phyloP scores from a whole-genome alignment of 2,113 vertebrate species.

The Gymnarchus niloticus region DNA sequence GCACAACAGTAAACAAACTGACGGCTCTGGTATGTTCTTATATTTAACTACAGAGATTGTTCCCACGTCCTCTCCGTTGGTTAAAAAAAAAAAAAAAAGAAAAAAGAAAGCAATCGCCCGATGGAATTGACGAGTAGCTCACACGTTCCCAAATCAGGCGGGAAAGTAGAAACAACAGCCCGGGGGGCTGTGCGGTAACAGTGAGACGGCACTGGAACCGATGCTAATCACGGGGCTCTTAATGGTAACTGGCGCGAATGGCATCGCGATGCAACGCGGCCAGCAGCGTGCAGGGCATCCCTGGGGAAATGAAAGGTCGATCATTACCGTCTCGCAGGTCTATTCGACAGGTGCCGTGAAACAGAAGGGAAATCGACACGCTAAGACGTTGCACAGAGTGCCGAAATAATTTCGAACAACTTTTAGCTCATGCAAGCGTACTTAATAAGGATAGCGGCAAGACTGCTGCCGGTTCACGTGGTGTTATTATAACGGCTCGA shows the following conservation, averaged over 20 bases:
- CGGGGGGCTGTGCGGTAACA: constrained; percentile 36
- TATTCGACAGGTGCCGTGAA: constrained; percentile 51
- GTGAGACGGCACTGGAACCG: constrained; percentile 30
- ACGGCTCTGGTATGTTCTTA: constrained; percentile 49
- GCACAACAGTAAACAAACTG: constrained; percentile 34
- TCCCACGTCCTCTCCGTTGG: constrained; percentile 43
- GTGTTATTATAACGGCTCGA: too few relatives aligned
- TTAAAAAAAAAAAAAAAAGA: constrained; percentile 50
- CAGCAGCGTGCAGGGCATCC: background rate
- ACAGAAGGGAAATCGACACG: background rate
- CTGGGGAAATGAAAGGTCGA: constrained; percentile 1
- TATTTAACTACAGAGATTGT: constrained; percentile 45
- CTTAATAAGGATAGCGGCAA: background rate
- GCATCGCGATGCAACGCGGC: background rate
- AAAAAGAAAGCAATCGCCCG: too few relatives aligned
- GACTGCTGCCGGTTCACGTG: background rate
- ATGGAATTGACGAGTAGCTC: constrained; percentile 40
- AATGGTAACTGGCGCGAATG: constrained; percentile 6
- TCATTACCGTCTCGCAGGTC: constrained; percentile 43
- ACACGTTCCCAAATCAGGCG: constrained; percentile 43
- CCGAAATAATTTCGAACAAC: background rate
- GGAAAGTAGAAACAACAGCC: constrained; percentile 47
- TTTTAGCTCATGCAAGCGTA: background rate
- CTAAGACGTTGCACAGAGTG: background rate
- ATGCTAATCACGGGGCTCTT: constrained; percentile 16